Base-by-base conservation (phyloP, 2,797 vertebrate genomes). In the Notolabrus celidotus region DNA sequence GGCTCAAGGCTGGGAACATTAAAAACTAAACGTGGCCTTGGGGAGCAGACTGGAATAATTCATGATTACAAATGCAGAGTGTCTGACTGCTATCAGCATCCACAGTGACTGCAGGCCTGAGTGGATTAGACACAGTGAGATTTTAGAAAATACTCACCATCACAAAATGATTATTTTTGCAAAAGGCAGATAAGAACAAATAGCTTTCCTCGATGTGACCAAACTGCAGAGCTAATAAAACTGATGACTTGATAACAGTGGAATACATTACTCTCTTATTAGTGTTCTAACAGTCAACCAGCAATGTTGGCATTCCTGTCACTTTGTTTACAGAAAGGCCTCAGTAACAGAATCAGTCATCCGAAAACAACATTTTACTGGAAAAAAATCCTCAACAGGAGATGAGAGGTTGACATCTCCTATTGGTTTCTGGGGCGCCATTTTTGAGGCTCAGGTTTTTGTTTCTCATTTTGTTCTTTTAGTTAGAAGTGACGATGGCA, bases 21-120 rank as follows among this genome's bases (percentile, higher is more conserved):
- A 34, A 42, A 61, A 50, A 12, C 12, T n/a, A 23, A 45, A 29
- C 27, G 20, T 46, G 27, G 25, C 56, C 50, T 42, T 14, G 16
- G 17, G 51, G 42, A 41, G 36, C 27, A 51, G 29, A 29, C 16
- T 36, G 36, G 22, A 61, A 17, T 27, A 49, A 42, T 31, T 67
- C 5, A 19, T 62, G 31, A 72, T 42, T 71, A 55, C 23, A 52
- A 42, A 43, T 67, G 29, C 22, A 51, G 29, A n/a, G 29, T 42
- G 43, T 16, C 46, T 62, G 29, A 41, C 52, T 56, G 22, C 23
- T 62, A 46, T 58, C 60, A 64, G 46, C 69, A 50, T n/a, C 43
- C 43, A 20, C 16, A 45, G 39, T 7, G 55, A 56, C 39, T 57
- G 17, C 46, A 36, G 63, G 20, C 47, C 20, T 22, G 20, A 19